phyloP scores from a whole-genome alignment of 2,797 vertebrate genomes.

The Eleutherodactylus coqui region DNA sequence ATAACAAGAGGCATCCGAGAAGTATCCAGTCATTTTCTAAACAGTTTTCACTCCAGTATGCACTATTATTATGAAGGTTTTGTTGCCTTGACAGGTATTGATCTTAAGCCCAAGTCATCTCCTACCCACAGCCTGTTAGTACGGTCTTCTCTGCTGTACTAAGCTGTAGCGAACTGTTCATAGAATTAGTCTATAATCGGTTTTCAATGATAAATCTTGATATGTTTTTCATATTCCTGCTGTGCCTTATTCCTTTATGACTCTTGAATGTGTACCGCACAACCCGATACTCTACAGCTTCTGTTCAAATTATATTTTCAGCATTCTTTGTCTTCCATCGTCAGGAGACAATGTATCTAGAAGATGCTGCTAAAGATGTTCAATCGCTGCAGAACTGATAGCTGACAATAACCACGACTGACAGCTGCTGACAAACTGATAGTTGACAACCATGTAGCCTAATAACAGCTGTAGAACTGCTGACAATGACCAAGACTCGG shows the following conservation, averaged over 20 bases:
- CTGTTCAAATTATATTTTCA: not conserved
- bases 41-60: not conserved
- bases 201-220: not conserved
- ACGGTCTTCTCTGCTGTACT: not conserved
- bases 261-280: not conserved
- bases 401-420: not conserved
- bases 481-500: not conserved
- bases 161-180: not conserved
- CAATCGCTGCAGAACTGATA: not conserved
- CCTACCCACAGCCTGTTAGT: not conserved
- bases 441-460: not conserved
- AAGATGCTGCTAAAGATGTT: not conserved
- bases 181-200: not conserved
- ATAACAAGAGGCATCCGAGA: not conserved
- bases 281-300: not conserved
- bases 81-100: not conserved
- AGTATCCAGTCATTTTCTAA: not conserved
- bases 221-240: no score
- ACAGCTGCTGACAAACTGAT: not conserved
- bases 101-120: not conserved
- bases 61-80: not conserved
- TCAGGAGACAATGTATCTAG: not conserved
- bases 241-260: slow-evolving; percentile 20
- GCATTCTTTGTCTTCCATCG: not conserved
- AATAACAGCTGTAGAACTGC: not conserved